Base-by-base conservation (phyloP, 2,888 invertebrate species). In the Ophioninae sp. region DNA sequence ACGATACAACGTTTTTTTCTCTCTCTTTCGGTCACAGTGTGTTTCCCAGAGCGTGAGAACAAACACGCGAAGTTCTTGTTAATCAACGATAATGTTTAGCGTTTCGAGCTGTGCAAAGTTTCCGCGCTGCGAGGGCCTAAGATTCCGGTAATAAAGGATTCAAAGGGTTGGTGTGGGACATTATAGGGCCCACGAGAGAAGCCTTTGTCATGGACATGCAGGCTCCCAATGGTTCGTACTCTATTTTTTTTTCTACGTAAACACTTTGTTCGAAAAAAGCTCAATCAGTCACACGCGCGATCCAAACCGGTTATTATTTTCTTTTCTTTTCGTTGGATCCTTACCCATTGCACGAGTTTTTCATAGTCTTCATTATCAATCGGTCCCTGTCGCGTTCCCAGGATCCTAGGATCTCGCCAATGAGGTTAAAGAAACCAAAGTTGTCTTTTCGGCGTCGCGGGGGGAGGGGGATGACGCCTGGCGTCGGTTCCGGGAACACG, bases 151-250 rank as follows among this genome's bases (percentile, higher is more conserved):
- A 91, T 91, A 91, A 84, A 84, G 86, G 86, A 86, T 87, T 77
- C 88, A 88, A 88, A 86, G 87, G 77, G 85, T 59, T 83, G 84
- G 87, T 85, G 83, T 82, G 87, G 85, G 61, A 73, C 69, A 57
- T 73, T 23, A 73, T 39, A 78, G 59, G 75, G 65, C 73, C 78
- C 77, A 82, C 72, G 84, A 86, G 88, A 77, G 77, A 88, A 89
- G 88, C 88, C 91, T 92, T 91, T 92, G 91, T 91, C 91, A 93
- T 92, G 93, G 93, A 93, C 88, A 93, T 93, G 93, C 92, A 93
- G 90, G 92, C 93, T 88, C 91, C 93, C 87, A 93, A 93, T 91
- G 93, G 93, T 93, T 90, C 89, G 91, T 91, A 86, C 81, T 73
- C 81, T 78, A 75, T 85, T 74, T 76, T 73, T 76, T 72, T 65